Conservation (phyloP, 2,797 vertebrate species). For the Sternotherus odoratus region DNA sequence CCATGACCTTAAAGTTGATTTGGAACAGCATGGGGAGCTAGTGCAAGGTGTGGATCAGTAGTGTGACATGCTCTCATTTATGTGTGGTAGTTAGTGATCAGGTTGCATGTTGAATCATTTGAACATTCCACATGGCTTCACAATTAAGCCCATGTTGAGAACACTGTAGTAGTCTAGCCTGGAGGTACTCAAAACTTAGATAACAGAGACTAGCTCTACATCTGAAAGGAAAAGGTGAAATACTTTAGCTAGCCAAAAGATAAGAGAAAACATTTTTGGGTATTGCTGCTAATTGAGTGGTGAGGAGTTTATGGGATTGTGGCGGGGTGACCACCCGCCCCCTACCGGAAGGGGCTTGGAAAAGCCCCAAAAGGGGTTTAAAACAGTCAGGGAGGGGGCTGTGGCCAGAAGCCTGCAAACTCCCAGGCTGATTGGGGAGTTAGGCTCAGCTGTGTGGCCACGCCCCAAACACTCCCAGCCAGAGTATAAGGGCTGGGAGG, state of each 20-base stretch:
- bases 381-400: too few species aligned
- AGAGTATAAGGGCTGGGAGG: too few species aligned
- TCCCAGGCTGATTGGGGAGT: too few species aligned
- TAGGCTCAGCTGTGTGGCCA: too few species aligned
- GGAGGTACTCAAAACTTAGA: background rate
- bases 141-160: conserved; percentile 11
- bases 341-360: too few species aligned
- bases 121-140: background rate
- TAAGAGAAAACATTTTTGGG: background rate
- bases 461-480: too few species aligned
- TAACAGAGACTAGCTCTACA: background rate
- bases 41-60: background rate
- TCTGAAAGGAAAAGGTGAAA: background rate
- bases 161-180: background rate
- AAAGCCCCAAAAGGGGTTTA: too few species aligned
- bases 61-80: background rate
- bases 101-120: background rate
- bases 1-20: accelerated
- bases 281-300: background rate
- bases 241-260: background rate
- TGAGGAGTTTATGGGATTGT: background rate
- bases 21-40: background rate
- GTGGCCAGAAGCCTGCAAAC: too few species aligned
- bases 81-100: background rate
- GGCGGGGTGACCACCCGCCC: too few species aligned